Conservation (phyloP, 2,888 invertebrate species). For the Microctonus aethiopoides region DNA sequence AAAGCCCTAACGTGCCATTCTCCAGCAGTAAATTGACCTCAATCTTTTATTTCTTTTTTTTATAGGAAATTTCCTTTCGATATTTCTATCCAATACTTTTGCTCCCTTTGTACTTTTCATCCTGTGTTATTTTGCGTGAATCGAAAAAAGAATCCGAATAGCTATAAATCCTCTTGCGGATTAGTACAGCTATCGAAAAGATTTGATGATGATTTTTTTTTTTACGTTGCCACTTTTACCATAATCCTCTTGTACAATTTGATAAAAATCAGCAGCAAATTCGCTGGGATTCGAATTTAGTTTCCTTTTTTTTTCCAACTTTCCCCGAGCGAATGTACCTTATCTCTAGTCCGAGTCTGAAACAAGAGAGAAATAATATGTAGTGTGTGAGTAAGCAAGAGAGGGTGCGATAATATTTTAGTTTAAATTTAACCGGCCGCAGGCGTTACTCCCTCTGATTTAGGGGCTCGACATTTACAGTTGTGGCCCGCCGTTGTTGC, state of each 20-base stretch:
- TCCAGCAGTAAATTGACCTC: constrained; percentile 35
- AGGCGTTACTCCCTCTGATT: constrained; percentile 59
- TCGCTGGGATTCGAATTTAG: constrained; percentile 27
- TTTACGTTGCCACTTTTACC: constrained; percentile 8
- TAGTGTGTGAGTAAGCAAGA: constrained; percentile 10
- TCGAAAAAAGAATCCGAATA: background rate
- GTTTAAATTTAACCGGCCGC: constrained; percentile 61
- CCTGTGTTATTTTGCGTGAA: background rate
- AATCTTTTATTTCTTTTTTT: constrained; percentile 14
- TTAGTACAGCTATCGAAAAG: constrained; percentile 5
- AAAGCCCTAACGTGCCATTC: constrained; percentile 19
- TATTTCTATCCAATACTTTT: constrained; percentile 8
- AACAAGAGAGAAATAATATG: background rate
- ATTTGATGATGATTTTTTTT: constrained; percentile 13
- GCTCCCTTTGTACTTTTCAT: constrained; percentile 19
- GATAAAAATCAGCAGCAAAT: constrained; percentile 37
- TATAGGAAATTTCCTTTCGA: constrained; percentile 28
- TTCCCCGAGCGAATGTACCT: constrained; percentile 39
- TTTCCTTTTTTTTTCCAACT: background rate
- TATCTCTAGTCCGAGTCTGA: constrained; percentile 50
- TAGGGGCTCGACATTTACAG: constrained; percentile 49
- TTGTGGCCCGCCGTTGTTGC: constrained; percentile 11
- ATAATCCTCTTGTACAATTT: constrained; percentile 35
- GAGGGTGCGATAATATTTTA: constrained; percentile 54
- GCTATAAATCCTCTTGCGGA: background rate